phyloP scores from a whole-genome alignment of 2,797 vertebrate genomes.

The Enteromius mattozi region DNA sequence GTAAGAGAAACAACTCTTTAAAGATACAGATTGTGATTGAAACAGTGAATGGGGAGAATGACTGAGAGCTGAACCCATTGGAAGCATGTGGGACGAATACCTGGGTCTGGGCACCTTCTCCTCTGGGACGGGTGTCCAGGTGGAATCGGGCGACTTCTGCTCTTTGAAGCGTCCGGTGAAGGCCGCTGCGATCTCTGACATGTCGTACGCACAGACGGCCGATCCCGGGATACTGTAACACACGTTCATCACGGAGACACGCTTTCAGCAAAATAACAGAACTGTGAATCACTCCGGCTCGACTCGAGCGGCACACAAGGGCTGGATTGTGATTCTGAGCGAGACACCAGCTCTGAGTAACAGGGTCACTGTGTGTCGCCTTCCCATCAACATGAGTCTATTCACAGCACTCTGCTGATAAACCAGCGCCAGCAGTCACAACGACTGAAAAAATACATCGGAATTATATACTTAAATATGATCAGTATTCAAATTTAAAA shows the following conservation, averaged over 20 bases:
- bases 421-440: not conserved
- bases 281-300: conserved; percentile 74
- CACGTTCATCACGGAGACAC: conserved; percentile 25
- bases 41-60: not conserved
- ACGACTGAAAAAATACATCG: not conserved
- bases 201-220: conserved; percentile 97
- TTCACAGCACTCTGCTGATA: conserved; percentile 70
- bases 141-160: conserved; percentile 97
- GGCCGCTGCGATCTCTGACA: conserved; percentile 91
- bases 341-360: conserved; percentile 60
- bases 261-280: conserved; percentile 69
- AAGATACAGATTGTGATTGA: not conserved
- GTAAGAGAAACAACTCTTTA: not conserved
- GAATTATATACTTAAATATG: too few species aligned
- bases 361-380: conserved; percentile 59
- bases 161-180: conserved; percentile 99
- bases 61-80: not conserved
- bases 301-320: conserved; percentile 68
- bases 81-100: conserved; percentile 68
- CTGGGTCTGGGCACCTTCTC: conserved; percentile 95
- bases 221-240: conserved; percentile 94
- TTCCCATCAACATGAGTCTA: conserved; percentile 64
- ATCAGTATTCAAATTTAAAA: too few species aligned
- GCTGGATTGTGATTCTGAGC: conserved; percentile 71
- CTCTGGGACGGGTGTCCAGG: conserved; percentile 97